Base-by-base conservation (phyloP, 1,140 invertebrate genomes). In the Chironomus striatipennis region DNA sequence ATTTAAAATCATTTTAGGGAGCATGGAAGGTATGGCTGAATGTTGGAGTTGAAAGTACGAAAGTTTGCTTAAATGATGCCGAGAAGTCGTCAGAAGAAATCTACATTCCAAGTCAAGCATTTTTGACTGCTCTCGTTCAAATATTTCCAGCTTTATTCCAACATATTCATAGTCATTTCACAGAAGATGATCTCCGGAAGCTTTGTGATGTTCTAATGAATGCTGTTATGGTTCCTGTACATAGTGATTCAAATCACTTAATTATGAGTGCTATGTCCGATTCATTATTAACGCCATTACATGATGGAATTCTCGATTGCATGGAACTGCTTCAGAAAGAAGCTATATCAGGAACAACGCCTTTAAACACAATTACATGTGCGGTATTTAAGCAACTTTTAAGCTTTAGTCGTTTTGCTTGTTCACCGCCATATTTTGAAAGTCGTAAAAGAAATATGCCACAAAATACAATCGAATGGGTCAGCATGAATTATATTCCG, bases 141-240 rank as follows among this genome's bases (percentile, higher is more conserved):
- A 97, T 97, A 80, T 97, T 98, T 82, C 95, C 96, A 17, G 90
- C 91, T 70, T 88, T 98, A 74, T 98, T 97, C 84, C 91, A 93
- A 76, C 93, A 96, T 79, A 93, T 97, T 76, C 91, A 92, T 84
- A 84, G 86, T 77, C 76, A 88, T 78, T 95, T 96, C 82, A 89
- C 87, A 8, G 83, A 88, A 4, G 83, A 86, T 8, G 94, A 96
- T 84, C 88, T 96, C 76, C 87, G 90, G 75, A 90, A 92, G 78
- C 85, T 97, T 73, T 93, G 92, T 77, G 85, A 83, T 10, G 93
- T 96, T 72, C 80, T 96, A 70, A 89, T 90, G 77, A 90, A 90
- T 79, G 87, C 90, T 5, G 88, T 94, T 15, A 88, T 90, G 74
- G 91, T 95, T 77, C 94, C 93, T 15, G 89, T 95, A 4, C 91